These are phyloP conservation scores for Dicaeum eximium DNA, from an alignment of 2,113 vertebrate genomes.

Conservation along the genomic window DNA sequence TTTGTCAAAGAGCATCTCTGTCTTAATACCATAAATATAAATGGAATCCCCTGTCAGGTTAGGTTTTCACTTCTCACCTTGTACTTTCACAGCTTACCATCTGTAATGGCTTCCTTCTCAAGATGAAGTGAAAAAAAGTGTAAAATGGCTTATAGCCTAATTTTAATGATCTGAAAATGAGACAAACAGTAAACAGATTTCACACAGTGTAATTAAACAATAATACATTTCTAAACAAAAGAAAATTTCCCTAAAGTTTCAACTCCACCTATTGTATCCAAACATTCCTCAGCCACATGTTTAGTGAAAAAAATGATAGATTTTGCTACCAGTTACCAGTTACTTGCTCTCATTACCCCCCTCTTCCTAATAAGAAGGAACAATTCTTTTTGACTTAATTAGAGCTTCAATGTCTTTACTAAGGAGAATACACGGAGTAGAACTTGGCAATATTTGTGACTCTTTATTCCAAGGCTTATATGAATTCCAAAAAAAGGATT, in stretches of 20 bases:
- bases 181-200: not conserved
- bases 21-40: not conserved
- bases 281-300: not conserved
- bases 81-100: not conserved
- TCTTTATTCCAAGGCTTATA: not conserved
- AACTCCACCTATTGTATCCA: not conserved
- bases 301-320: not conserved
- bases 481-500: not conserved
- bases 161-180: not conserved
- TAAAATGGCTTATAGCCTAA: not conserved
- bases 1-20: not conserved
- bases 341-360: accelerated
- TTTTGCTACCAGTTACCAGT: not conserved
- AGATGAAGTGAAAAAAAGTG: not conserved
- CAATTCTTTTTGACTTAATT: not conserved
- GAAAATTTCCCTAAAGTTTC: not conserved
- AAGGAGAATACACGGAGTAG: accelerated
- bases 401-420: not conserved
- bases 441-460: not conserved
- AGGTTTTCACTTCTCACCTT: not conserved
- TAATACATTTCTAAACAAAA: not conserved
- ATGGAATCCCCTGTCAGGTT: not conserved
- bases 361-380: not conserved
- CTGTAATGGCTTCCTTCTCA: not conserved
- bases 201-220: not conserved